Base-by-base conservation (phyloP, 2,888 invertebrate species). In the Caenorhabditis uteleia region DNA sequence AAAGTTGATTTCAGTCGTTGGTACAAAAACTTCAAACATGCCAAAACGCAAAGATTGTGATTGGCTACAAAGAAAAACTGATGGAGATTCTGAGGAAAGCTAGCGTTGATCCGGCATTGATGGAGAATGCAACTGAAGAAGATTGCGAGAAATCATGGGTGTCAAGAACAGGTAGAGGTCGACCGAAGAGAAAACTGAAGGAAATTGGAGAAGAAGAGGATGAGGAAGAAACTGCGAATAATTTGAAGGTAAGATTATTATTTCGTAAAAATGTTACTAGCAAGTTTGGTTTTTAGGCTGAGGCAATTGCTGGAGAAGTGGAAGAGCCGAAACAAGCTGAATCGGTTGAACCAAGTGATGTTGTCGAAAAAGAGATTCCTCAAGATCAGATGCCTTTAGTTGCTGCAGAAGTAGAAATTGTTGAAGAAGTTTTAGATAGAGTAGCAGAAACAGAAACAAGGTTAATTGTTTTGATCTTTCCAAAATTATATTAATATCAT, bases 1-100 rank as follows among this genome's bases (percentile, higher is more conserved):
- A 29, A 29, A 29, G 2, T 29, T 5, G n/a, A 10, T 26, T 48
- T 23, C 48, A 48, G 48, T 2, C 40, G 2, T 47, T 65, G 5
- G 34, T 65, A 29, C 45, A 48, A 38, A 49, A 49, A 8, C 34
- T 65, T 10, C 65, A 65, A 45, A 48, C 23, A 1, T 64, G 64
- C 21, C 64, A 64, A 36, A 29, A 36, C 18, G 34, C 47, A 10
- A 53, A 49, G 21, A 29, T 64, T 31, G 64, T 39, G 0, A 25
- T 64, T 10, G 57, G 27, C 0, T 64, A 64, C 38, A 39, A 49
- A n/a, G 64, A 64, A n/a, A 64, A 64, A 40, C 33, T 64, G 8
- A 20, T 18, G 20, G 12, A 8, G 20, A 53, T 64, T 20, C 14
- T 57, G n/a, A 33, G 56, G 26, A 33, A 43, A 7, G 53, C 64